Percentiles rank a stretch among this genome's conserved stretches.
phyloP scores from a whole-genome alignment of 2,888 invertebrate genomes.

The Nasonovia ribisnigri region DNA sequence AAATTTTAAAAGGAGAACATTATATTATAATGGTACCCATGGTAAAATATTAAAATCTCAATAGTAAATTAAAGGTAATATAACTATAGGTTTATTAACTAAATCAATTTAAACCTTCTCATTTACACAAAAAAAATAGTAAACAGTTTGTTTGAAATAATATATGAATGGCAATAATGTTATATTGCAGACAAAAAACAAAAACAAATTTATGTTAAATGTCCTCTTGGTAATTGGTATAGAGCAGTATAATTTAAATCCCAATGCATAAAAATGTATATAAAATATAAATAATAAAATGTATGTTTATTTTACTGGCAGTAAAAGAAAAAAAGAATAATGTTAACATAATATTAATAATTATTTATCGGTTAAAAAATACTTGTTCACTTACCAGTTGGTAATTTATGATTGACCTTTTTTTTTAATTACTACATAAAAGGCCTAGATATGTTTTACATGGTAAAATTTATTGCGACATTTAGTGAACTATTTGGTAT shows the following conservation, averaged over 20 bases:
- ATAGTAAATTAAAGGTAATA: not conserved
- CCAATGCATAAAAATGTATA: not conserved
- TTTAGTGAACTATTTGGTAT: not conserved
- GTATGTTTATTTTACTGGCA: not conserved
- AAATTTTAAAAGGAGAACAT: not conserved
- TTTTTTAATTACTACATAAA: not conserved
- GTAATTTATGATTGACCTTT: slow-evolving; percentile 5
- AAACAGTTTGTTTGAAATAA: not conserved
- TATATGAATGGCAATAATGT: not conserved
- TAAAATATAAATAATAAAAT: not conserved
- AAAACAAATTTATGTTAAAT: not conserved
- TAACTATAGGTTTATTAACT: too few relatives aligned
- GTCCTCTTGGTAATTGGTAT: not conserved
- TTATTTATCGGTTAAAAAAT: not conserved
- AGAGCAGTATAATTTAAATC: not conserved
- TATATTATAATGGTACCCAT: not conserved
- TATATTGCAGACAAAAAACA: not conserved
- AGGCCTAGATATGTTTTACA: not conserved
- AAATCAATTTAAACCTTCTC: not conserved
- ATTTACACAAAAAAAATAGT: not conserved
- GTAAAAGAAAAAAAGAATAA: not conserved
- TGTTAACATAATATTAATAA: not conserved
- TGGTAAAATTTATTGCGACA: not conserved
- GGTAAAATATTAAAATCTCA: not conserved
- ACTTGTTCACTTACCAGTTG: not conserved